Evolutionary conservation across 2,888 invertebrate species (phyloP).

Genomic region (Cyclophora punctaria): DNA sequence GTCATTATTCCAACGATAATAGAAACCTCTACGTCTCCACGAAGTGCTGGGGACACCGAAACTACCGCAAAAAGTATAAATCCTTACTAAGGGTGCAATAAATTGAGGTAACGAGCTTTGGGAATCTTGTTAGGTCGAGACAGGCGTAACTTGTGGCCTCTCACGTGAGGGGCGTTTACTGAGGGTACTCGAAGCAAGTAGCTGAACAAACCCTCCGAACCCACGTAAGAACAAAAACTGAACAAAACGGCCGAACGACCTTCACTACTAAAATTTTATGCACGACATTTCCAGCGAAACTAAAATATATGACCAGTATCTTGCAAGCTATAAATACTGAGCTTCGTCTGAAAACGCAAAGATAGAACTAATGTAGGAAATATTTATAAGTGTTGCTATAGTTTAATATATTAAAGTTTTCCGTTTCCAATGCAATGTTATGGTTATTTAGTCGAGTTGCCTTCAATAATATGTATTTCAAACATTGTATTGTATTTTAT

Average conservation of each 20-base stretch:
- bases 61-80: slow-evolving; percentile 53
- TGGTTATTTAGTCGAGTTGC: no score
- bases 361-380: no score
- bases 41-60: slow-evolving; percentile 27
- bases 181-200: no score
- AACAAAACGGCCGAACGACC: slow-evolving; percentile 10
- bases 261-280: slow-evolving; percentile 10
- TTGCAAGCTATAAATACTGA: neutral
- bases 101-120: slow-evolving; percentile 52
- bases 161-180: no score
- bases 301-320: neutral
- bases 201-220: no score
- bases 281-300: neutral
- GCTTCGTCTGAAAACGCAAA: neutral
- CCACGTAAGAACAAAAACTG: slow-evolving; percentile 17
- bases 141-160: slow-evolving; percentile 34
- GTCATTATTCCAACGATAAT: neutral
- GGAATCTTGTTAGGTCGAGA: slow-evolving; percentile 50
- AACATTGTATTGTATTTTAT: no score
- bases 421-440: no score
- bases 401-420: no score
- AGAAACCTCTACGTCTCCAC: slow-evolving; percentile 3
- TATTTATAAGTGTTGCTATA: no score
- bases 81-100: slow-evolving; percentile 55
- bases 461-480: no score